Percentiles rank a stretch among this genome's conserved stretches.
phyloP scores from a whole-genome alignment of 2,888 invertebrate genomes.

The Elmis aenea region DNA sequence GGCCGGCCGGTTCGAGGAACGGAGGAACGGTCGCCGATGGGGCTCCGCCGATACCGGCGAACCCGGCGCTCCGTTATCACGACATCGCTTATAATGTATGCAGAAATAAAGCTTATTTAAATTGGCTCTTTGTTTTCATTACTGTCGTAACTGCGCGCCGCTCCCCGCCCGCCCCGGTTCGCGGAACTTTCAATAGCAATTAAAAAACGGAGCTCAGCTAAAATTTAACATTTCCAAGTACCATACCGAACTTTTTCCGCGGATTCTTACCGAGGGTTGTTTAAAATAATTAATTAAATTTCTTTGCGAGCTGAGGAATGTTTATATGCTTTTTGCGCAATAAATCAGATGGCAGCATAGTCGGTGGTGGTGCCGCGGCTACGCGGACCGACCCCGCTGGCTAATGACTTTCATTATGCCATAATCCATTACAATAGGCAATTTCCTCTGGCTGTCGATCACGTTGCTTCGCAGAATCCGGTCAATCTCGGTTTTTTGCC shows the following conservation, averaged over 20 bases:
- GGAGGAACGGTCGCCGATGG: constrained; percentile 12
- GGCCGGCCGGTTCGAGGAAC: constrained; percentile 14
- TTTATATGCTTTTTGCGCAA: constrained; percentile 44
- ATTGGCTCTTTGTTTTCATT: constrained; percentile 33
- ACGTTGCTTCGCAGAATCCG: constrained; percentile 39
- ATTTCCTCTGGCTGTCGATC: constrained; percentile 43
- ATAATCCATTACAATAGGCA: constrained; percentile 40
- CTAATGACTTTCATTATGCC: constrained; percentile 30
- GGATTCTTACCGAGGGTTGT: constrained; percentile 46
- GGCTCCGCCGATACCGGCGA: constrained; percentile 11
- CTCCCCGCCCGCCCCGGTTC: constrained; percentile 27
- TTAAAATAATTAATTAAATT: constrained; percentile 51
- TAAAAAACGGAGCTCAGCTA: constrained; percentile 35
- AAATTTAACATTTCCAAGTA: constrained; percentile 48
- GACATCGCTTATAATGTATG: constrained; percentile 26
- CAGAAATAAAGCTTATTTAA: constrained; percentile 32
- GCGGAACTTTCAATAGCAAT: constrained; percentile 41
- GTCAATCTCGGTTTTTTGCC: constrained; percentile 32
- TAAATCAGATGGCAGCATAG: constrained; percentile 45
- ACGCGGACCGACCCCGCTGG: constrained; percentile 39
- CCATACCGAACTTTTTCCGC: constrained; percentile 43
- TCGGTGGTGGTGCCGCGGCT: constrained; percentile 37
- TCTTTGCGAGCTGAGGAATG: constrained; percentile 42
- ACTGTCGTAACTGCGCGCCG: constrained; percentile 22
- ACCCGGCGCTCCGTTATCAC: constrained; percentile 25